These are phyloP conservation scores for Pseudopipra pipra DNA, from an alignment of 2,113 vertebrate species.

Conservation along the genomic window DNA sequence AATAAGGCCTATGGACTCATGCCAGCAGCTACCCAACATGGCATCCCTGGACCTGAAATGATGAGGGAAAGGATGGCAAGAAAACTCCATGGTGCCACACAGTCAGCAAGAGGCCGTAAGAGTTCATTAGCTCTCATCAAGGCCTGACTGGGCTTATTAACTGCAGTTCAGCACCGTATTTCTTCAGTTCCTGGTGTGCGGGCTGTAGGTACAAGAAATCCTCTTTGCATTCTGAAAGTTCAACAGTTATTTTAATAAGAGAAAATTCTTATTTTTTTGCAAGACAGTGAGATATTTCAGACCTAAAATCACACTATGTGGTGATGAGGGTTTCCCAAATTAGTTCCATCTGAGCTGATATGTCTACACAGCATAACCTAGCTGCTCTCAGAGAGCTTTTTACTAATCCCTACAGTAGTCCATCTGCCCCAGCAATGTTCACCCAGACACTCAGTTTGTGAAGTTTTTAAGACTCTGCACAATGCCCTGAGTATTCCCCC, in stretches of 20 bases:
- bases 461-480: background rate
- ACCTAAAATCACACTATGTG: background rate
- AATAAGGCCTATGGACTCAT: background rate
- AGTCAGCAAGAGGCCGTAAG: background rate
- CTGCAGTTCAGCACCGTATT: background rate
- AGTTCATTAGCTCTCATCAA: conserved; percentile 3
- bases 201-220: background rate
- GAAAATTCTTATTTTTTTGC: background rate
- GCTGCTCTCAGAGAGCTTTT: background rate
- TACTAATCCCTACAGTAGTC: background rate
- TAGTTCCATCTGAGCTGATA: background rate
- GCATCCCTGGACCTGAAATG: background rate
- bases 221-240: background rate
- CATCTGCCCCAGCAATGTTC: background rate
- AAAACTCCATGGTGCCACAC: background rate
- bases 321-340: background rate
- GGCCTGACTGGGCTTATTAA: conserved; percentile 20
- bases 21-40: background rate
- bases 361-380: background rate
- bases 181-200: background rate
- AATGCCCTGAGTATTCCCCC: background rate
- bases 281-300: background rate
- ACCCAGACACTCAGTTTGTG: background rate
- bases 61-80: background rate
- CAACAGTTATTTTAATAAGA: background rate